phyloP scores from a whole-genome alignment of 2,888 invertebrate genomes.

The Oxytorus armatus region DNA sequence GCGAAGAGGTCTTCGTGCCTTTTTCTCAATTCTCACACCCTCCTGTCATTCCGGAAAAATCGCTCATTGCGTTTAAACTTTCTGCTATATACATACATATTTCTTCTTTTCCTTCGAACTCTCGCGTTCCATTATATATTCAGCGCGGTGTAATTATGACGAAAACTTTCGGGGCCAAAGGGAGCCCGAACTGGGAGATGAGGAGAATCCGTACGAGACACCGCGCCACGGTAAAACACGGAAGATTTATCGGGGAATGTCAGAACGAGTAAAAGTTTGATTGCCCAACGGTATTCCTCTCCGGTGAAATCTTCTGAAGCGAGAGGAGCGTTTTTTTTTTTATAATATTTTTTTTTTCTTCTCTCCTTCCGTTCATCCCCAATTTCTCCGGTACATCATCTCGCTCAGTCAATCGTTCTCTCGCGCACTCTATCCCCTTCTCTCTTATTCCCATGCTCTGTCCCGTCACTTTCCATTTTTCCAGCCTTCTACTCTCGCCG shows the following conservation, averaged over 20 bases:
- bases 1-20: constrained; percentile 12
- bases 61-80: constrained; percentile 44
- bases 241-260: constrained; percentile 64
- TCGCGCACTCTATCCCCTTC: constrained; percentile 5
- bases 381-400: constrained; percentile 31
- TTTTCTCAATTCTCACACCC: constrained; percentile 1
- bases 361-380: constrained; percentile 29
- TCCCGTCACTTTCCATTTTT: constrained; percentile 40
- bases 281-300: constrained; percentile 58
- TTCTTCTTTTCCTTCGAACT: constrained; percentile 27
- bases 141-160: constrained; percentile 61
- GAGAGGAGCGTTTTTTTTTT: constrained; percentile 42
- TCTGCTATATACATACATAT: constrained; percentile 6
- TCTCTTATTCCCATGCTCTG: constrained; percentile 14
- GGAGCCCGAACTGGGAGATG: constrained; percentile 28
- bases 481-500: constrained; percentile 26
- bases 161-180: constrained; percentile 48
- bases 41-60: constrained; percentile 44
- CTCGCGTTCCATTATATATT: constrained; percentile 50
- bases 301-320: constrained; percentile 1
- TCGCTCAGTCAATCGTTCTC: constrained; percentile 38
- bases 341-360: constrained; percentile 27
- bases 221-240: constrained; percentile 32
- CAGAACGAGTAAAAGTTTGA: constrained; percentile 61
- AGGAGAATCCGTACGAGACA: constrained; percentile 39